Evolutionary conservation across 2,797 vertebrate species (phyloP), one percentile per base, ranked within the genome.

Genomic region (Gambelia wislizenii): DNA sequence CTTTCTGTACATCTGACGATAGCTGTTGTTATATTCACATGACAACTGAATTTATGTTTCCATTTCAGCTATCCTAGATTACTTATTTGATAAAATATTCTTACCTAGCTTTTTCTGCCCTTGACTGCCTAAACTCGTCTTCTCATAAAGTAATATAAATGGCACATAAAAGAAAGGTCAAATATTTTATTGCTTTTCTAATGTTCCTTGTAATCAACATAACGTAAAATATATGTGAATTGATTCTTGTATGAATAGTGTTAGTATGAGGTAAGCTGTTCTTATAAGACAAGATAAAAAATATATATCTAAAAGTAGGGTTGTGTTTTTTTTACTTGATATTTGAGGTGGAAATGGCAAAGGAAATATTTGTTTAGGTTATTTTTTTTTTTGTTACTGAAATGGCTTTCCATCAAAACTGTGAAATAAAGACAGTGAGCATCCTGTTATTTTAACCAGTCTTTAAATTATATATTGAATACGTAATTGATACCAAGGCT

Each of bases 391-490:
- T 36, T 54, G 39, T 84, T 44, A 47, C 14, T 67, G 78, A 61
- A 59, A 25, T 2, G 0, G 13, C 77, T 72, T 42, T 74, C 84
- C 64, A 20, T 39, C 76, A 91, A 80, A 44, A 52, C 56, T n/a
- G 20, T 0, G 0, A 49, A 74, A 80, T 90, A 84, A 91, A 87
- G 59, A 89, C 87, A 61, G 49, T 2, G 47, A 30, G 2, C 36
- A 56, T 84, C 36, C 33, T 79, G 30, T 84, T 13, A 7, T 91
- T 92, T 89, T 47, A 94, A 79, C 74, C 75, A 42, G 49, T 87
- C 44, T 0, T 79, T 92, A 78, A 76, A 89, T 93, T 90, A 77
- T 93, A 90, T 36, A 92, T 70, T 47, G 85, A 61, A 72, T 77
- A 77, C 92, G 84, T 36, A 81, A 27, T 85, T 91, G 49, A 84